Percentiles rank a stretch among this genome's conserved stretches.
Evolutionary conservation across 2,113 vertebrate genomes (phyloP).

Genomic region (Ariopsis seemanni): DNA sequence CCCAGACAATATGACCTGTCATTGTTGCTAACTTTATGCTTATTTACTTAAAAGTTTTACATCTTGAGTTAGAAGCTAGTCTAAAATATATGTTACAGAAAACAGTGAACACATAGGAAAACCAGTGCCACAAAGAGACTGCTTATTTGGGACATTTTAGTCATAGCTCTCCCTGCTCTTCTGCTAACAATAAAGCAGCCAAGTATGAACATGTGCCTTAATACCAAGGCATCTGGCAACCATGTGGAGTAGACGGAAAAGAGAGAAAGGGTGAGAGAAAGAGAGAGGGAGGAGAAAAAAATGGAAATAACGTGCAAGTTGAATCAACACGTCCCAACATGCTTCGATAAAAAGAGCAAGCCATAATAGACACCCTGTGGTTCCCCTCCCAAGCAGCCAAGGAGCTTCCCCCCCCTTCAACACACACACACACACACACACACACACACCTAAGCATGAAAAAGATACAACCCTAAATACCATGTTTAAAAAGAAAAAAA

Average conservation of each 20-base stretch:
- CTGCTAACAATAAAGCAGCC: constrained; percentile 29
- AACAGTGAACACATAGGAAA: constrained; percentile 1
- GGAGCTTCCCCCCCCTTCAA: background rate
- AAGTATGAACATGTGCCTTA: constrained; percentile 30
- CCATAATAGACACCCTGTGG: constrained; percentile 43
- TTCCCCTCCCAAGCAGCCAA: constrained; percentile 17
- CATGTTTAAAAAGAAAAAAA: constrained; percentile 10
- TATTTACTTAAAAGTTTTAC: background rate
- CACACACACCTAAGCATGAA: background rate
- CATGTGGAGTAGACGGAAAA: constrained; percentile 40
- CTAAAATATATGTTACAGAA: constrained; percentile 2
- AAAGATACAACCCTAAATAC: background rate
- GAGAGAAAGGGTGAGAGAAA: constrained; percentile 50
- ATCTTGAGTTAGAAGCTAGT: background rate
- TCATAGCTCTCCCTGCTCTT: background rate
- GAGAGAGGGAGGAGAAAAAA: constrained; percentile 51
- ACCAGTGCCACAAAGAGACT: background rate
- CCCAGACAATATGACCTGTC: background rate
- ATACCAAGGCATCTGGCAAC: constrained; percentile 39
- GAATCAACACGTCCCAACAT: constrained; percentile 40
- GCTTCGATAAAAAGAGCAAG: constrained; percentile 21
- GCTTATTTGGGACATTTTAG: background rate
- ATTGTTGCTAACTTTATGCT: background rate
- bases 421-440: background rate
- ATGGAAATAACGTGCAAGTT: constrained; percentile 40